Conservation (phyloP, 2,113 vertebrate genomes). For the Etheostoma cragini region DNA sequence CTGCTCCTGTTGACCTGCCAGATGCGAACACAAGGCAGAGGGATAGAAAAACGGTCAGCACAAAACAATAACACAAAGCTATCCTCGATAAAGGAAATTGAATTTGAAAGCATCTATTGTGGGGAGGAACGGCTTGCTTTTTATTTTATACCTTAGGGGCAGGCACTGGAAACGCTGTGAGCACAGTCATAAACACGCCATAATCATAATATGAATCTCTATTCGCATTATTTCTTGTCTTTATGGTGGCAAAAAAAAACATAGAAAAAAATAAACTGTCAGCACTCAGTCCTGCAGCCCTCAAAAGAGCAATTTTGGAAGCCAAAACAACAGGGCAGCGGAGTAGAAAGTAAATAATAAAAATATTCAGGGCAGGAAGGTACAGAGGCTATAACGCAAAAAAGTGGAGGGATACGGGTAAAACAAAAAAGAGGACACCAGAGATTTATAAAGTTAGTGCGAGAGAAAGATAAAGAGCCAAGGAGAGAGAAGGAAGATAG, state of each 20-base stretch:
- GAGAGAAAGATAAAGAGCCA: conserved; percentile 19
- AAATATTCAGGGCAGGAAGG: not conserved
- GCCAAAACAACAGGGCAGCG: conserved; percentile 14
- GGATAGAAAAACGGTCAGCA: not conserved
- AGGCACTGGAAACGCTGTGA: conserved; percentile 32
- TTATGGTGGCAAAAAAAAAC: conserved; percentile 14
- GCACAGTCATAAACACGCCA: conserved; percentile 55
- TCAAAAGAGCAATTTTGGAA: conserved; percentile 26
- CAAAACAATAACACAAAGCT: conserved; percentile 61
- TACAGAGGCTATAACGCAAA: conserved; percentile 21
- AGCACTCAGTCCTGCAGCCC: conserved; percentile 3
- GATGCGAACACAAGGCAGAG: conserved; percentile 12
- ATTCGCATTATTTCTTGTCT: conserved; percentile 53
- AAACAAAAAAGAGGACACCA: conserved; percentile 1
- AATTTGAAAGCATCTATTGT: conserved; percentile 63
- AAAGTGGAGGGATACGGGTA: not conserved
- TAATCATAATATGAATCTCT: conserved; percentile 72
- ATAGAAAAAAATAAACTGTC: not conserved
- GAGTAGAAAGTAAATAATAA: not conserved
- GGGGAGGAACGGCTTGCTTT: conserved; percentile 41
- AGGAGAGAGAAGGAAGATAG: conserved; percentile 44
- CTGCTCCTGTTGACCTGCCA: conserved; percentile 32
- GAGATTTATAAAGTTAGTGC: conserved; percentile 22
- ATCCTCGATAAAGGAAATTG: conserved; percentile 71
- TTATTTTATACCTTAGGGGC: conserved; percentile 36